Conservation (phyloP, 2,797 vertebrate species). For the Mallotus villosus region DNA sequence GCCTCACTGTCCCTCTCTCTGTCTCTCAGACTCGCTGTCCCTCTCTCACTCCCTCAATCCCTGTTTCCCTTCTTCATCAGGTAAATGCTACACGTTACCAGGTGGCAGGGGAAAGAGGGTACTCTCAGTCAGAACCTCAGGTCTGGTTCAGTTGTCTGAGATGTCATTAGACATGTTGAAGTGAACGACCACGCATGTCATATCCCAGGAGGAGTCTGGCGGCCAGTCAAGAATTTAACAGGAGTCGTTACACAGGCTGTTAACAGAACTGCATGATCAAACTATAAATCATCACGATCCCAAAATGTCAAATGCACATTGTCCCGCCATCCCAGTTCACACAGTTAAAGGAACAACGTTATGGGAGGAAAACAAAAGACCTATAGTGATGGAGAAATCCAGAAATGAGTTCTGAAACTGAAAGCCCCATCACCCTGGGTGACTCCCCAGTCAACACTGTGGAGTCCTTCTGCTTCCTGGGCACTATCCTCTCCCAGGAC, state of each 20-base stretch:
- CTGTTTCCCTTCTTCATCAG: not conserved
- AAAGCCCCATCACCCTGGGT: not conserved
- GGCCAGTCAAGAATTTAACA: slow-evolving; percentile 15
- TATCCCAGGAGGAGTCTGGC: slow-evolving; percentile 6
- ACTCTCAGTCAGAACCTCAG: not conserved
- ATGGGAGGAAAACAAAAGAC: not conserved
- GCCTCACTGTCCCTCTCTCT: not conserved
- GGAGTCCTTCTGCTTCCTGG: too few relatives aligned
- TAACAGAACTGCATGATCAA: slow-evolving; percentile 19
- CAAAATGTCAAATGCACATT: slow-evolving; percentile 14
- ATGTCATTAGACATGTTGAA: not conserved
- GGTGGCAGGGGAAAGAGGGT: not conserved
- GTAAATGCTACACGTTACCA: too few relatives aligned
- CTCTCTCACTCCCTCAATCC: not conserved
- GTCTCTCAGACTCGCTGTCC: not conserved
- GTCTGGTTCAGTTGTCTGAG: not conserved
- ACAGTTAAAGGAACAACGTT: slow-evolving; percentile 13
- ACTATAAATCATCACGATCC: slow-evolving; percentile 20
- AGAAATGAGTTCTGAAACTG: not conserved
- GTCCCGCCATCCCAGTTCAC: not conserved
- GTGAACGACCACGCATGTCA: not conserved
- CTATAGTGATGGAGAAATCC: not conserved
- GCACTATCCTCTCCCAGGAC: too few relatives aligned
- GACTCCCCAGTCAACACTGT: too few relatives aligned
- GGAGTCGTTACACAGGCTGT: slow-evolving; percentile 22